Conservation (phyloP, 2,888 invertebrate species). For the Callinectes sapidus region DNA sequence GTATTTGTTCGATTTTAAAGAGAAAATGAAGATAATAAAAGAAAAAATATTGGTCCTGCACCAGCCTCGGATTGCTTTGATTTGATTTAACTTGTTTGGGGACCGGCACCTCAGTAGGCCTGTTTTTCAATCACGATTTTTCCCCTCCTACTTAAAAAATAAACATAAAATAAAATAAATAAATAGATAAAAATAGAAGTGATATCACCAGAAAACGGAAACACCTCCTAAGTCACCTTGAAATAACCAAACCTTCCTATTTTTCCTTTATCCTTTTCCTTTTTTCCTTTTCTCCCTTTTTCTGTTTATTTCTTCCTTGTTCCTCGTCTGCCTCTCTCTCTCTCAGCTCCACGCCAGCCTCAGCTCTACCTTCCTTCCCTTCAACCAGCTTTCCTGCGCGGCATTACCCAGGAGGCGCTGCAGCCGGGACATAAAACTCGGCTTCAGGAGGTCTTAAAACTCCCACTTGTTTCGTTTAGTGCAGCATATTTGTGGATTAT, state of each 20-base stretch:
- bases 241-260: too few relatives aligned
- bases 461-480: constrained; percentile 66
- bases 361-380: constrained; percentile 36
- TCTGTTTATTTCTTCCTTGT: too few relatives aligned
- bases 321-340: neutral
- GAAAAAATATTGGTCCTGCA: neutral
- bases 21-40: neutral
- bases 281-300: neutral
- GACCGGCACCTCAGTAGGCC: too few relatives aligned
- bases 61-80: too few relatives aligned
- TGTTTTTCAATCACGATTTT: too few relatives aligned
- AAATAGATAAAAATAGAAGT: too few relatives aligned
- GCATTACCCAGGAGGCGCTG: constrained; percentile 51
- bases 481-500: constrained; percentile 67
- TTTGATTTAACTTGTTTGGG: too few relatives aligned
- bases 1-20: neutral
- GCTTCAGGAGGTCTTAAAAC: constrained; percentile 67
- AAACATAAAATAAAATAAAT: too few relatives aligned
- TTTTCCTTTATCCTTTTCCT: neutral
- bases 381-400: constrained; percentile 2
- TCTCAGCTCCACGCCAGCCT: neutral
- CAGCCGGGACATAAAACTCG: constrained; percentile 56
- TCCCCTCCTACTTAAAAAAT: too few relatives aligned
- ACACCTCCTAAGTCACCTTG: too few relatives aligned
- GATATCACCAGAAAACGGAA: too few relatives aligned